Base-by-base conservation (phyloP, 2,797 vertebrate genomes). In the Myotis pilosus region DNA sequence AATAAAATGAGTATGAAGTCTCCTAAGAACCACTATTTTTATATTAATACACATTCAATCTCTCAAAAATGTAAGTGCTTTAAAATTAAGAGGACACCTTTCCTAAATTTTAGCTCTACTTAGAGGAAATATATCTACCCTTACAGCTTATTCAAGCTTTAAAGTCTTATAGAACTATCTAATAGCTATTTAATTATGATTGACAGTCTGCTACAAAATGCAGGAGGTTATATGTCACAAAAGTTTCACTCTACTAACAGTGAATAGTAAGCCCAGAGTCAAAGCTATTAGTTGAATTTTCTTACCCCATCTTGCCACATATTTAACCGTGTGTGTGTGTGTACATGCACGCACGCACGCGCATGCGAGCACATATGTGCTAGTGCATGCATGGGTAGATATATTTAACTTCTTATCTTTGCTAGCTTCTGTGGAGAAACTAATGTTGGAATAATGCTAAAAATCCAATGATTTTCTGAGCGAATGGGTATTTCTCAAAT, bases 21-120 rank as follows among this genome's bases (percentile, higher is more conserved):
- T 55, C 49, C 20, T 30, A 80, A 60, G 53, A 76, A 19, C 36
- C 41, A 79, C 23, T 38, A 17, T 79, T 55, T 76, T 78, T 79
- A 75, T 53, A 64, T 51, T 47, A 53, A 60, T 80, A n/a, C 0
- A 66, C 6, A 36, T 91, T 36, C 72, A 74, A 51, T 36, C 25
- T 90, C 51, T 80, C 17, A 72, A 88, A 85, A 64, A 16, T 22
- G 28, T 25, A 68, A 93, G 71, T 87, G 13, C n/a, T 69, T 92
- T 51, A 47, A 55, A 85, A 41, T 69, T 71, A 78, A 80, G 44
- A 80, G 8, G 72, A 49, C 0, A 15, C 47, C 6, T 72, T 72
- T 49, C 20, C 28, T 87, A 36, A 78, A 85, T 82, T 87, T 78
- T 91, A 75, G 15, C 57, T 92, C 11, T 55, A 11, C 76, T 85